Evolutionary conservation across 2,797 vertebrate genomes (phyloP), one percentile per base, ranked within the genome.

Genomic region (Enteromius argenteus): DNA sequence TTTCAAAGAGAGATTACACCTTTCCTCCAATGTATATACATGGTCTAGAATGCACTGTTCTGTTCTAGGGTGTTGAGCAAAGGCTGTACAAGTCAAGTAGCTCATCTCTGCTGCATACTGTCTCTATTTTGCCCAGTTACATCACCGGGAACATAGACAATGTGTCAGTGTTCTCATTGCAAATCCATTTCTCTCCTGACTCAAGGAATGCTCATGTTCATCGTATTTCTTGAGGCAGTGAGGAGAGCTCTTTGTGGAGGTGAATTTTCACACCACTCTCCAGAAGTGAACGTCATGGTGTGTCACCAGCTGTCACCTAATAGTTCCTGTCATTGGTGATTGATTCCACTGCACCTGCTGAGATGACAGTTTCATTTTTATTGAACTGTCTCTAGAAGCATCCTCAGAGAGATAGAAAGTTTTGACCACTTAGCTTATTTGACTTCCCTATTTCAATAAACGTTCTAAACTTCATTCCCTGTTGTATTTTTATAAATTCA

Each of bases 281-380:
- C 46, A 85, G 79, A 87, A 86, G 80, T 68, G 35, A 84, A 89
- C 82, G 30, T 86, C 90, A 90, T 90, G 89, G 84, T 87, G 87
- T 88, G 85, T 88, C 82, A 88, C 88, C 90, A 88, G 89, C 87
- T 90, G 89, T 85, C 89, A 81, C 66, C 87, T 91, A 91, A 91
- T 90, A 87, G 88, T 89, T 78, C 80, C 87, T 90, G 89, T 90
- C 89, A 90, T 68, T 76, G 78, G 75, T 89, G 89, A 91, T 88
- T 90, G 88, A 90, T 90, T 90, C 82, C 66, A 72, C 68, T 32
- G 85, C 82, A 86, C 85, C 81, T 81, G 58, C 71, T 58, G 66
- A 87, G 86, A 89, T 87, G 86, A 84, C 90, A 85, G 79, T 79
- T 82, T 88, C 87, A 89, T 90, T 89, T 90, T 89, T 90, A 90